phyloP scores from a whole-genome alignment of 2,797 vertebrate species.

The Dallia pectoralis region DNA sequence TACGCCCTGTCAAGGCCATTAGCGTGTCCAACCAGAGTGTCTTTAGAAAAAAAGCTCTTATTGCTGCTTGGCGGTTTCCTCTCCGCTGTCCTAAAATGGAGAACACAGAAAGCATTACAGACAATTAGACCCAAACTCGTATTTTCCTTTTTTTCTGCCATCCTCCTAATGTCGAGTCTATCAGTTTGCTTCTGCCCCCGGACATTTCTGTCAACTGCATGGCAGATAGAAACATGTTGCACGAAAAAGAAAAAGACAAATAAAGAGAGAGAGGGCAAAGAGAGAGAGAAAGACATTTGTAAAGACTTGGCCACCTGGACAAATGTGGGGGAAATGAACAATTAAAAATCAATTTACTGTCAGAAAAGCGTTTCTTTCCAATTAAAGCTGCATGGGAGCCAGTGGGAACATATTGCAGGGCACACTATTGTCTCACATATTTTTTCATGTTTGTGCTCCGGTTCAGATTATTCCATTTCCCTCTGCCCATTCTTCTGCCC shows the following conservation, averaged over 20 bases:
- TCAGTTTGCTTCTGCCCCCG: slow-evolving; percentile 63
- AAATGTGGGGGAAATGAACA: slow-evolving; percentile 69
- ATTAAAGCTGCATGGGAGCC: slow-evolving; percentile 66
- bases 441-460: slow-evolving; percentile 54
- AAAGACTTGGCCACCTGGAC: slow-evolving; percentile 74
- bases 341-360: slow-evolving; percentile 79
- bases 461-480: slow-evolving; percentile 48
- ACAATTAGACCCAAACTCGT: slow-evolving; percentile 87
- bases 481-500: slow-evolving; percentile 37
- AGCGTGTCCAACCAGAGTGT: slow-evolving; percentile 83
- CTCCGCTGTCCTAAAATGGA: slow-evolving; percentile 63
- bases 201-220: slow-evolving; percentile 61
- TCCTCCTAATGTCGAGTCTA: slow-evolving; percentile 67
- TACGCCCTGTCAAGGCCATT: slow-evolving; percentile 93
- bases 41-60: slow-evolving; percentile 85
- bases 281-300: slow-evolving; percentile 46
- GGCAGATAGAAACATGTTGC: slow-evolving; percentile 50
- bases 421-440: slow-evolving; percentile 44
- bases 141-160: slow-evolving; percentile 40
- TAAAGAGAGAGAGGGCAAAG: slow-evolving; percentile 8
- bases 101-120: slow-evolving; percentile 88
- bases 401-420: slow-evolving; percentile 57
- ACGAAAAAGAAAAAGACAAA: slow-evolving; percentile 30
- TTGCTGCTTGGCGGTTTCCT: slow-evolving; percentile 79
- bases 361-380: slow-evolving; percentile 74